phyloP scores from a whole-genome alignment of 2,113 vertebrate species.

The Oceanites oceanicus region DNA sequence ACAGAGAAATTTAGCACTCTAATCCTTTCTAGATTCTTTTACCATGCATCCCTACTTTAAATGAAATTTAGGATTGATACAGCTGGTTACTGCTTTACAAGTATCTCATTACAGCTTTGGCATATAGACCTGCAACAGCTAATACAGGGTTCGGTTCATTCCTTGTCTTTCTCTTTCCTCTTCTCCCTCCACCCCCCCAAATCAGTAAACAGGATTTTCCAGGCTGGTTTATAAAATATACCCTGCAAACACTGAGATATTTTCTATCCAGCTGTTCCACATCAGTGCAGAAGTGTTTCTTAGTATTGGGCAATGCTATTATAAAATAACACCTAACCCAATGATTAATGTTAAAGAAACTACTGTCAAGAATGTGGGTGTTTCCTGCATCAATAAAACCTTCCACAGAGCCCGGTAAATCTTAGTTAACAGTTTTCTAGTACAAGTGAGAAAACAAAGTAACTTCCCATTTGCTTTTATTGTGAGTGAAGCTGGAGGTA shows the following conservation, averaged over 20 bases:
- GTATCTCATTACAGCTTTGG: not conserved
- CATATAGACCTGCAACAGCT: not conserved
- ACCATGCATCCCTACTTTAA: not conserved
- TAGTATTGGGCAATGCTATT: not conserved
- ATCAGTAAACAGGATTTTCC: constrained; percentile 30
- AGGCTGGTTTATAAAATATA: not conserved
- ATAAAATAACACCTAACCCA: constrained; percentile 1
- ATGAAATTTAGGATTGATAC: not conserved
- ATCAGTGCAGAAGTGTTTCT: not conserved
- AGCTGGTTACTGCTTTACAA: not conserved
- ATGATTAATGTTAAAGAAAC: not conserved
- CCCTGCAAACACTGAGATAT: not conserved
- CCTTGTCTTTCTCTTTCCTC: not conserved
- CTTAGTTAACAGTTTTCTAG: not conserved
- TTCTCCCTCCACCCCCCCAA: not conserved
- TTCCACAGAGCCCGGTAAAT: not conserved
- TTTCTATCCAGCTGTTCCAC: not conserved
- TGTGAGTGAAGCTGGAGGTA: not conserved
- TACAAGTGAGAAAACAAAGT: not conserved
- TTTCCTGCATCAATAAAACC: not conserved
- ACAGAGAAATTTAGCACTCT: constrained; percentile 58
- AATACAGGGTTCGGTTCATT: not conserved
- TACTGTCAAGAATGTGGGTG: not conserved
- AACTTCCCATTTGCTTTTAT: not conserved
- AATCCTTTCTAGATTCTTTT: constrained; percentile 13